Evolutionary conservation across 2,797 vertebrate genomes (phyloP), one percentile per base, ranked within the genome.

Genomic region (Macroramphosus scolopax): DNA sequence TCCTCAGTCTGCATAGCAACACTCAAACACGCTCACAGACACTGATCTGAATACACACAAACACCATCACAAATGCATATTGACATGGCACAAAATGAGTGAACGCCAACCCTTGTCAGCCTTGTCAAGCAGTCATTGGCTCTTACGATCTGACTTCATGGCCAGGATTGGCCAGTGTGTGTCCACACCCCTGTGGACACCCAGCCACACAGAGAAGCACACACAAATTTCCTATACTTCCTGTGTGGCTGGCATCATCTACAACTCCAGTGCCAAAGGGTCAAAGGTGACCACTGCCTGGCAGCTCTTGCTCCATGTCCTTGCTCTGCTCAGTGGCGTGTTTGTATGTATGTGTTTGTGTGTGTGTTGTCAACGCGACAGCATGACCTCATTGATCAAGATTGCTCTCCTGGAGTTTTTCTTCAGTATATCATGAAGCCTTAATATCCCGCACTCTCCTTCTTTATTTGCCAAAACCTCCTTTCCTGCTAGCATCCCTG

Each of bases 261-360:
- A 49, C 53, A 63, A 28, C 54, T 43, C 47, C 56, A 40, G 68
- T 77, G 81, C 81, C 82, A 86, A 77, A 51, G 54, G 78, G 81
- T 85, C 80, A 75, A 81, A 81, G 85, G 74, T 81, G 66, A 70
- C 52, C 68, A 53, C 58, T 5, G 62, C 61, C 77, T 86, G 82
- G 80, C 81, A 85, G 73, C 57, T 41, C 46, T 32, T 46, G 58
- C 64, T 62, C 43, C 52, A 49, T 60, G 67, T 78, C 73, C 68
- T 80, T 80, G 73, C 70, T 34, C 58, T 77, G 60, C 18, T 76
- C 49, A 43, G 50, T 57, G 54, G 13, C 9, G 56, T 35, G n/a
- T n/a, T n/a, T n/a, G n/a, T n/a, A n/a, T n/a, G n/a, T n/a, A n/a
- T n/a, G n/a, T 62, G 60, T 63, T 51, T 32, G 50, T 67, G 51